These are phyloP conservation scores for Diabrotica undecimpunctata DNA, from an alignment of 1,140 invertebrate genomes.

Conservation along the genomic window DNA sequence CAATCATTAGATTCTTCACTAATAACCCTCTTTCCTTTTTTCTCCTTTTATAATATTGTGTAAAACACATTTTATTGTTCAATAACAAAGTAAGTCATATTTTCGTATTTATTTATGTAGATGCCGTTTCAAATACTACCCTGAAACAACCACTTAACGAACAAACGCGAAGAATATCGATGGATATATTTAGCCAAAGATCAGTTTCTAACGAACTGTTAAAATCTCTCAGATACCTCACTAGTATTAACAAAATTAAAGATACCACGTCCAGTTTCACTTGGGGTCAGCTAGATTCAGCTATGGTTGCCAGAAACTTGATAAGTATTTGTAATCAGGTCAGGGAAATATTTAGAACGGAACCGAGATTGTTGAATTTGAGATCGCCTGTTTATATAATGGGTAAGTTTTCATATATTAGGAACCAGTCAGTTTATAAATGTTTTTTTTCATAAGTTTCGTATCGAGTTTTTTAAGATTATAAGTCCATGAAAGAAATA, in stretches of 20 bases:
- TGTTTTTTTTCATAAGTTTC: no score
- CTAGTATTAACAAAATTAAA: constrained; percentile 34
- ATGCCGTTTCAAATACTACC: constrained; percentile 28
- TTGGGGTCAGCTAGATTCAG: constrained; percentile 37
- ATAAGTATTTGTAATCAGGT: constrained; percentile 38
- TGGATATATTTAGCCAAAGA: constrained; percentile 37
- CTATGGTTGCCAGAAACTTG: constrained; percentile 29
- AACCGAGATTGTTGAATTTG: constrained; percentile 46
- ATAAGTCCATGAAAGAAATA: no score
- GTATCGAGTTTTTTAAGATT: no score
- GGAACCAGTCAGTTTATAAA: no score
- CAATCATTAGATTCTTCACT: no score
- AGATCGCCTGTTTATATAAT: constrained; percentile 46
- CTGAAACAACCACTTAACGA: constrained; percentile 27
- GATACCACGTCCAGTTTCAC: constrained; percentile 24
- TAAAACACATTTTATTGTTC: no score
- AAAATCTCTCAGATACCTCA: constrained; percentile 37
- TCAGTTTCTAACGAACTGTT: constrained; percentile 39
- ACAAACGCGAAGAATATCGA: constrained; percentile 29
- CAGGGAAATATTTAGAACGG: constrained; percentile 42
- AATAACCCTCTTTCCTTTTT: no score
- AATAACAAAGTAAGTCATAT: not conserved
- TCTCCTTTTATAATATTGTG: no score
- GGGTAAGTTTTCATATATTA: constrained; percentile 34
- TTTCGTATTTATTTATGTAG: constrained; percentile 12